Evolutionary conservation across 2,797 vertebrate genomes (phyloP), one percentile per base, ranked within the genome.

Genomic region (Betta splendens): DNA sequence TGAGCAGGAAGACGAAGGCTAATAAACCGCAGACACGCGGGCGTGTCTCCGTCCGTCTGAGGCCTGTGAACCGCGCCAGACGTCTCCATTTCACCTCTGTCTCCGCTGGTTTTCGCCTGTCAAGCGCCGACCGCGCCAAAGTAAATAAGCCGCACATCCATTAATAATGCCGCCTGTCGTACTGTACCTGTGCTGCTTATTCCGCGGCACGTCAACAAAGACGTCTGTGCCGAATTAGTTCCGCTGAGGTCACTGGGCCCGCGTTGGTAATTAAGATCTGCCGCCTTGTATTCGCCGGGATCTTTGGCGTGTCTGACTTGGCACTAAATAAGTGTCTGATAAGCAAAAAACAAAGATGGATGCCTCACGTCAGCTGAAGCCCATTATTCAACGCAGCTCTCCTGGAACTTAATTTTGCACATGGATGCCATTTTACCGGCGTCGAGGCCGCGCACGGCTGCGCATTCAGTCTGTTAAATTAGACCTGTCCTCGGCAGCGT

Each of bases 11-110:
- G 49, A 25, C 73, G 49, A 48, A 49, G 26, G 38, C 48, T 72
- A 72, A 62, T 39, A 65, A 58, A 54, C 20, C 17, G 56, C 21
- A 58, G 64, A 53, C 44, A 20, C 12, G 37, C 23, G 22, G 60
- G 21, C 33, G 33, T 22, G 36, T 44, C 42, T 53, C 38, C 47
- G 40, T 52, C 39, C 39, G 21, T 2, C 26, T 32, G 22, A 9
- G 33, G 23, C 38, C 26, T 38, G n/a, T 32, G 10, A 67, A 44
- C 25, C 43, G 25, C 23, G 18, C 12, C 37, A 35, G n/a, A 12
- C 50, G 8, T 53, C 31, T 23, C 8, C 39, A 50, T 46, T 48
- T 13, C 64, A 25, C 18, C 5, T 18, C 44, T 23, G n/a, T n/a
- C n/a, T 45, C 31, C 32, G 4, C 15, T 2, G 42, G 8, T 25